phyloP scores from a whole-genome alignment of 2,888 invertebrate species.

The Dorcus hopei region DNA sequence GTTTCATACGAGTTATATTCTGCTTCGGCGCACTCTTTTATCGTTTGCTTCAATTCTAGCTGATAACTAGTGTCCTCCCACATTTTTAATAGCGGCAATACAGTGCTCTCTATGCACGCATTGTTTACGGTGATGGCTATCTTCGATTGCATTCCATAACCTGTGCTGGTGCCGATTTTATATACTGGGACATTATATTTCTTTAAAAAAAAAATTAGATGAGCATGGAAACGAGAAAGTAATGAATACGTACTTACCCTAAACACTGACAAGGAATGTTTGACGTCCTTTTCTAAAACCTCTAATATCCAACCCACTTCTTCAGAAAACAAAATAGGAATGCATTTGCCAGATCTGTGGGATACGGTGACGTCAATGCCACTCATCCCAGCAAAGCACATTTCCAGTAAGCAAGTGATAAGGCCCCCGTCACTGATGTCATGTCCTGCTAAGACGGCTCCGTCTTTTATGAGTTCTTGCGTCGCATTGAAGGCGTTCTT shows the following conservation, averaged over 20 bases:
- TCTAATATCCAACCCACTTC: slow-evolving; percentile 86
- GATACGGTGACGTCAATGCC: slow-evolving; percentile 68
- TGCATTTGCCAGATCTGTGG: slow-evolving; percentile 54
- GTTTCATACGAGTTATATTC: slow-evolving; percentile 71
- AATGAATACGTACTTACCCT: slow-evolving; percentile 36
- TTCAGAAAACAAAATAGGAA: slow-evolving; percentile 77
- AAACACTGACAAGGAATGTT: slow-evolving; percentile 61
- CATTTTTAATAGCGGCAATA: slow-evolving; percentile 69
- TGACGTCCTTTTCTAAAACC: slow-evolving; percentile 56
- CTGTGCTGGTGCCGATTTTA: slow-evolving; percentile 65
- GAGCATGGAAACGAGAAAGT: slow-evolving; percentile 4
- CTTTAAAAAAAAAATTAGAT: slow-evolving; percentile 26
- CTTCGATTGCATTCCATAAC: slow-evolving; percentile 66
- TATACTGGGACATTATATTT: slow-evolving; percentile 60
- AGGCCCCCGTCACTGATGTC: slow-evolving; percentile 97
- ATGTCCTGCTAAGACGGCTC: slow-evolving; percentile 78
- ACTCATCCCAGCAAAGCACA: slow-evolving; percentile 91
- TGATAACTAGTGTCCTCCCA: slow-evolving; percentile 97
- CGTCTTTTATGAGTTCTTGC: slow-evolving; percentile 76
- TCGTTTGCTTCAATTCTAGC: slow-evolving; percentile 82
- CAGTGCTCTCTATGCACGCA: slow-evolving; percentile 59
- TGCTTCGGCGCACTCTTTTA: slow-evolving; percentile 71
- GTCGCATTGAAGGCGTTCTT: slow-evolving; percentile 77
- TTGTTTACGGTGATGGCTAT: slow-evolving; percentile 60
- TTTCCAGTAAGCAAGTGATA: slow-evolving; percentile 85